phyloP scores from a whole-genome alignment of 2,797 vertebrate species.

The Gymnopithys bicolor region DNA sequence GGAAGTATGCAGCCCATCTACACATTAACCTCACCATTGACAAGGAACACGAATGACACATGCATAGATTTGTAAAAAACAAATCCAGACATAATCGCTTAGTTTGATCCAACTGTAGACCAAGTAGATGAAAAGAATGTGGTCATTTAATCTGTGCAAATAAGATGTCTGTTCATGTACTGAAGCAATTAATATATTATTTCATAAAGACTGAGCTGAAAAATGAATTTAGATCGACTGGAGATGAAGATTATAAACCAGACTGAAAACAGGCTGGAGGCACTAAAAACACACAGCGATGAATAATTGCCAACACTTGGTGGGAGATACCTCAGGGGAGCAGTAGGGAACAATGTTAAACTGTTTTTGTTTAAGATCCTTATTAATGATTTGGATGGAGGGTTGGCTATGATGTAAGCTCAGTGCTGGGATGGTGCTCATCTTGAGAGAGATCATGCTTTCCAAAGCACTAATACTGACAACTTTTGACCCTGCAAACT shows the following conservation, averaged over 20 bases:
- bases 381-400: background rate
- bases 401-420: background rate
- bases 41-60: background rate
- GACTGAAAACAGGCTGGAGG: constrained; percentile 26
- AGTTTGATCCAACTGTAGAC: background rate
- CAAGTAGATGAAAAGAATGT: background rate
- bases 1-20: background rate
- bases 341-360: background rate
- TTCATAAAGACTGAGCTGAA: background rate
- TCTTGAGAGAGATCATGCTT: background rate
- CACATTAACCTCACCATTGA: background rate
- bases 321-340: constrained; percentile 23
- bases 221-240: constrained; percentile 42
- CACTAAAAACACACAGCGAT: background rate
- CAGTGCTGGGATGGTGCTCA: background rate
- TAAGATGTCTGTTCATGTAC: background rate
- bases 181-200: constrained; percentile 24
- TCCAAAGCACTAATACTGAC: background rate
- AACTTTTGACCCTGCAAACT: background rate
- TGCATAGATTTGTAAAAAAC: background rate
- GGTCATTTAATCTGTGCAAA: constrained; percentile 10
- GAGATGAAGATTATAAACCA: constrained; percentile 8
- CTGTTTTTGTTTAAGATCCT: constrained; percentile 10
- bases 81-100: background rate
- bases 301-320: constrained; percentile 15